Evolutionary conservation across 2,888 invertebrate species (phyloP).

Genomic region (Chelonus formosanus): DNA sequence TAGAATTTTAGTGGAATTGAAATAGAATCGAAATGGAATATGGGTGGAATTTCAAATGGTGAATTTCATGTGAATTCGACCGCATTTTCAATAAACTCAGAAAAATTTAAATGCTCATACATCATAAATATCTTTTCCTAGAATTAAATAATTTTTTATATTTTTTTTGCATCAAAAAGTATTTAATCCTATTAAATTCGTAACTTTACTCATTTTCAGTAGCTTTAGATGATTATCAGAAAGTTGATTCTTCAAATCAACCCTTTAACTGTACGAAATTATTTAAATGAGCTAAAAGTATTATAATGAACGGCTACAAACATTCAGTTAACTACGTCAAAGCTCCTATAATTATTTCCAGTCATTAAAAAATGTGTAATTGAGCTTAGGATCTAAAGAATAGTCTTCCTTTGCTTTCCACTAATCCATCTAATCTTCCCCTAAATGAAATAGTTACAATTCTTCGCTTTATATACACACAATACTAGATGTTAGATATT

Average conservation of each 20-base stretch:
- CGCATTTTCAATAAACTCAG: too few species aligned
- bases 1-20: too few species aligned
- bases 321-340: not conserved
- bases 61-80: too few species aligned
- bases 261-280: not conserved
- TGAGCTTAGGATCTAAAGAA: slow-evolving; percentile 5
- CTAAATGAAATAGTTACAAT: slow-evolving; percentile 66
- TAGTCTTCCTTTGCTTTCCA: slow-evolving; percentile 9
- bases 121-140: too few species aligned
- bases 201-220: not conserved
- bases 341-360: slow-evolving; percentile 14
- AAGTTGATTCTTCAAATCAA: slow-evolving; percentile 11
- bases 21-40: too few species aligned
- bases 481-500: slow-evolving; percentile 45
- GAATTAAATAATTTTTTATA: too few species aligned
- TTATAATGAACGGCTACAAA: not conserved
- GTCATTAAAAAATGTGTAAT: slow-evolving; percentile 22
- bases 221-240: not conserved
- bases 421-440: slow-evolving; percentile 64
- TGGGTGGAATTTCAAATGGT: too few species aligned
- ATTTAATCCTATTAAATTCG: slow-evolving; percentile 4
- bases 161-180: not conserved
- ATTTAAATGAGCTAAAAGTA: not conserved
- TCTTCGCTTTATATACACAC: slow-evolving; percentile 46
- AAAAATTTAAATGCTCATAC: too few species aligned